A percentile compares a stretch with the other conserved stretches of the same genome.
These are phyloP conservation scores for Melinaea marsaeus DNA, from an alignment of 2,888 invertebrate genomes.

Conservation along the genomic window DNA sequence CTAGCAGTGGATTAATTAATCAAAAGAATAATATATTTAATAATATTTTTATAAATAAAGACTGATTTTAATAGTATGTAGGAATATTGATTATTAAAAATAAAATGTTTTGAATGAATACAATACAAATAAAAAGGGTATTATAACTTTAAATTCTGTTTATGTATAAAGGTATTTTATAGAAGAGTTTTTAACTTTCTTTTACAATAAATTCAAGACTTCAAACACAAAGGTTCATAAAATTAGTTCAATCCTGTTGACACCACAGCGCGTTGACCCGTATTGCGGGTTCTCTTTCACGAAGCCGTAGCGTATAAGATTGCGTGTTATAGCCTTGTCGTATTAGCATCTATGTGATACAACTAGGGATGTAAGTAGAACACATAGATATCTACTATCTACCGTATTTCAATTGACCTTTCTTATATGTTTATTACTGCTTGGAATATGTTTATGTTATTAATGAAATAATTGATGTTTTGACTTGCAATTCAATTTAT, in stretches of 20 bases:
- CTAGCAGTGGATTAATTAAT: too few relatives aligned
- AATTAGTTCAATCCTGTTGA: neutral
- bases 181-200: neutral
- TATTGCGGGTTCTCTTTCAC: constrained; percentile 4
- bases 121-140: too few relatives aligned
- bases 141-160: too few relatives aligned
- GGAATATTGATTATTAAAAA: too few relatives aligned
- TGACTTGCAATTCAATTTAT: too few relatives aligned
- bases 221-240: neutral
- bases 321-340: neutral
- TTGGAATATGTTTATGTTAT: too few relatives aligned
- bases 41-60: too few relatives aligned
- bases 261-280: neutral
- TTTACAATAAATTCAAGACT: neutral
- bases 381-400: neutral
- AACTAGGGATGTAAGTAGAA: neutral
- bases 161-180: neutral
- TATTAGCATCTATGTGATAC: neutral
- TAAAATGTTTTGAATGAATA: too few relatives aligned
- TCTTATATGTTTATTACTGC: too few relatives aligned
- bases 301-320: neutral
- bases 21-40: too few relatives aligned
- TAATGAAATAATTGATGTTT: too few relatives aligned
- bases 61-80: too few relatives aligned
- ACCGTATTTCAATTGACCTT: neutral